Evolutionary conservation across 2,888 invertebrate species (phyloP), one percentile per base, ranked within the genome.

Genomic region (Drosophila macrospina): DNA sequence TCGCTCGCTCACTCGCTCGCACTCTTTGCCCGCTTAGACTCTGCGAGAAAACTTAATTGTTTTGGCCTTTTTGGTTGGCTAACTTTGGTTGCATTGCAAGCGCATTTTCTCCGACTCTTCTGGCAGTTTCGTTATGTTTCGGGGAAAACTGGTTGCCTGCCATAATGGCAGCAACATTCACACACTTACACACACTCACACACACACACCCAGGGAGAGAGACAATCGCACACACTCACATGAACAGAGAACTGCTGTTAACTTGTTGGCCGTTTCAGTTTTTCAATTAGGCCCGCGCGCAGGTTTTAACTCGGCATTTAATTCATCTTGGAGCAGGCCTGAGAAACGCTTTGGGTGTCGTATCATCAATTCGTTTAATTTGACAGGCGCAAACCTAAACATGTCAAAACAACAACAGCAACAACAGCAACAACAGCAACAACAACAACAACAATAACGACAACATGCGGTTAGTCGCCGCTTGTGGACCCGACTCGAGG

Each of bases 321-420:
- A 85, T 85, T 85, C 85, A 85, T 86, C 86, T 85, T 74, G 83
- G 20, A 41, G 28, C 28, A 30, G 80, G 85, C 91, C 91, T 92
- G 91, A 91, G 91, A 92, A 92, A 91, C 92, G 90, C 91, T 90
- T 91, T 92, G 92, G 92, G 92, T 92, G 92, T 92, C 91, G 92
- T 92, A 92, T 92, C 92, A 92, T 92, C 92, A 92, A 92, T 92
- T 92, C 92, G 91, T 91, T 92, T 92, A 92, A 92, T 92, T 92
- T 92, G 92, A 92, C 92, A 92, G 91, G 91, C 92, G 91, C 92
- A 92, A 90, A 92, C 92, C 92, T 91, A 92, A 92, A 92, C 92
- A 92, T 92, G 92, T 92, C 92, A 92, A 92, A 92, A 92, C 92
- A 85, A 79, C 88, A 86, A 79, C 90, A 74, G 7, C 74, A 78